Percentiles rank a stretch among this genome's conserved stretches.
These are phyloP conservation scores for Leptarthrus brevirostris DNA, from an alignment of 2,888 invertebrate species.

Conservation along the genomic window DNA sequence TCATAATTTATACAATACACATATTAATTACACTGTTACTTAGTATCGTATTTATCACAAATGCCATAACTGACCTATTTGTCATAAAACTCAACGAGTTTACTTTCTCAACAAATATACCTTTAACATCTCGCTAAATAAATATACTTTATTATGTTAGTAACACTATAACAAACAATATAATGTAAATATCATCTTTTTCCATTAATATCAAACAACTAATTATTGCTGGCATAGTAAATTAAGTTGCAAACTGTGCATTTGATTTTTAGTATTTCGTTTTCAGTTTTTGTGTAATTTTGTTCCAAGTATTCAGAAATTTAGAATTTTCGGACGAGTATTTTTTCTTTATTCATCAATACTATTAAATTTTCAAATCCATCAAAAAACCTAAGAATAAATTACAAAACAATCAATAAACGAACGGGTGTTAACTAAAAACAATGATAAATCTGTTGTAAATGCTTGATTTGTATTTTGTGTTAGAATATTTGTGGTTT, in stretches of 20 bases:
- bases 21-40: neutral
- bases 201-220: slow-evolving; percentile 9
- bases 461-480: slow-evolving; percentile 4
- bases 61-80: slow-evolving; percentile 21
- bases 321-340: slow-evolving; percentile 10
- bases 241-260: slow-evolving; percentile 19
- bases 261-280: neutral
- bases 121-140: slow-evolving; percentile 27
- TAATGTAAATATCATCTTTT: slow-evolving; percentile 14
- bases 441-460: neutral
- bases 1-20: slow-evolving; percentile 6
- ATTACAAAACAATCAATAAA: slow-evolving; percentile 17
- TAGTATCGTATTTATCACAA: slow-evolving; percentile 34
- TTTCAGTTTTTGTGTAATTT: neutral
- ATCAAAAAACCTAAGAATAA: neutral
- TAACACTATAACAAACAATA: slow-evolving; percentile 15
- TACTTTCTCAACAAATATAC: slow-evolving; percentile 1
- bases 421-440: neutral
- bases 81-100: neutral
- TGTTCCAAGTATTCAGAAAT: neutral
- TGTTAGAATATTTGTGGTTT: slow-evolving; percentile 4
- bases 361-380: neutral
- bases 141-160: slow-evolving; percentile 21
- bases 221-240: slow-evolving; percentile 35
- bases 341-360: neutral